Conservation (phyloP, 2,113 vertebrate species). For the Menidia beryllina region DNA sequence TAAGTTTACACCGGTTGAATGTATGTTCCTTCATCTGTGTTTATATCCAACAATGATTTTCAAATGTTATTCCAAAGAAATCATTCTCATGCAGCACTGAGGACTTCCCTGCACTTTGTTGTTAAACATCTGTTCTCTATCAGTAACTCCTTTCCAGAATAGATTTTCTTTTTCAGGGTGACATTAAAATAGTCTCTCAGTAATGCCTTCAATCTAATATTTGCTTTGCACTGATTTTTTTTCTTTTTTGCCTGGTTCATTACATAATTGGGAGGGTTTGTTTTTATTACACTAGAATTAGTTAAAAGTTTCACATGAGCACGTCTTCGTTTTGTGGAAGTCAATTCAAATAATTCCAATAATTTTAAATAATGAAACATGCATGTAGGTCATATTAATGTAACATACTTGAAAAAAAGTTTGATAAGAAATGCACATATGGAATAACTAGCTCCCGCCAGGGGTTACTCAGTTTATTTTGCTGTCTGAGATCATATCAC, state of each 20-base stretch:
- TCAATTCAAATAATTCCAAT: too few relatives aligned
- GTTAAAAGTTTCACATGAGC: too few relatives aligned
- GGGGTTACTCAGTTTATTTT: not conserved
- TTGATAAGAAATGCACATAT: too few relatives aligned
- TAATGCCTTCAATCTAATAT: not conserved
- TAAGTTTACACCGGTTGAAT: constrained; percentile 18
- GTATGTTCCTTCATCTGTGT: constrained; percentile 21
- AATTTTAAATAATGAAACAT: too few relatives aligned
- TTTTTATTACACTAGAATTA: not conserved
- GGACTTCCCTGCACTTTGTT: not conserved
- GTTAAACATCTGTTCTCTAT: not conserved
- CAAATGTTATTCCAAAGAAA: not conserved
- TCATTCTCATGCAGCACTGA: not conserved
- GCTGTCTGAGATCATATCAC: too few relatives aligned
- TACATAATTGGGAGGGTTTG: not conserved
- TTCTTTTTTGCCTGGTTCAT: not conserved
- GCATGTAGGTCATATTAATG: too few relatives aligned
- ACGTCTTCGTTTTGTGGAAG: too few relatives aligned
- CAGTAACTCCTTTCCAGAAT: not conserved
- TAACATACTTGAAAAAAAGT: too few relatives aligned
- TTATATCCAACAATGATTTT: constrained; percentile 12
- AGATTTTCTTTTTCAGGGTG: not conserved
- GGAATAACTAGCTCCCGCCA: too few relatives aligned
- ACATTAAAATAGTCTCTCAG: not conserved
- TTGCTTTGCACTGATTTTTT: not conserved